Conservation (phyloP, 2,888 invertebrate genomes). For the Cantharis lateralis region DNA sequence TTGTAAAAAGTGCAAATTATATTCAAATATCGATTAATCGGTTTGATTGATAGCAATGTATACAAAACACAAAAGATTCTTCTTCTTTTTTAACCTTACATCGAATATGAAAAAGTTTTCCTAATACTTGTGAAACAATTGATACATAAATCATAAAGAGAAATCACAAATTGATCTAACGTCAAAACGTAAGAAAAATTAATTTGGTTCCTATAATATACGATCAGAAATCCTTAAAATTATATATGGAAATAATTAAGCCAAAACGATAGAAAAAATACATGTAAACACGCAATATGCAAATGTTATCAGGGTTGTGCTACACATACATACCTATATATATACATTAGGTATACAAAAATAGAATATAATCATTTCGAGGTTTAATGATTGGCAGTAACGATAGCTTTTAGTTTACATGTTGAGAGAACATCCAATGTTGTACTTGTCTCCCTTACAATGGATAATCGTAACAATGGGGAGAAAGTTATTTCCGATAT, state of each 20-base stretch:
- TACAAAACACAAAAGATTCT: neutral
- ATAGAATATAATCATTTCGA: constrained; percentile 18
- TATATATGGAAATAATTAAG: constrained; percentile 14
- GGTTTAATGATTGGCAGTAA: constrained; percentile 9
- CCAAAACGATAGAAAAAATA: neutral
- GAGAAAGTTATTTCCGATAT: neutral
- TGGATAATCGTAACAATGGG: neutral
- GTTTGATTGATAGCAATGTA: constrained; percentile 1
- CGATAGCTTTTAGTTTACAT: constrained; percentile 14
- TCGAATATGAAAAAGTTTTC: neutral
- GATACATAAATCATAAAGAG: neutral
- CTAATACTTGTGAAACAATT: neutral
- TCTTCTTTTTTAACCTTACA: neutral
- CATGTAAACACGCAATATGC: constrained; percentile 22
- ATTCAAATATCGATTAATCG: constrained; percentile 1
- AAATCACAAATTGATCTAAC: constrained; percentile 7
- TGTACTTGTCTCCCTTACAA: neutral
- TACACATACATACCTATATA: neutral
- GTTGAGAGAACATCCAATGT: neutral
- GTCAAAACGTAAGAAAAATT: constrained; percentile 15
- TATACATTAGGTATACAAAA: too few relatives aligned
- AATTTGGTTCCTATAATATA: constrained; percentile 8
- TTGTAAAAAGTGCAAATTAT: neutral
- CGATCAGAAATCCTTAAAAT: constrained; percentile 7
- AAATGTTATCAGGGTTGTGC: constrained; percentile 13